Evolutionary conservation across 2,888 invertebrate species (phyloP), one percentile per base, ranked within the genome.

Genomic region (Ischnura elegans): DNA sequence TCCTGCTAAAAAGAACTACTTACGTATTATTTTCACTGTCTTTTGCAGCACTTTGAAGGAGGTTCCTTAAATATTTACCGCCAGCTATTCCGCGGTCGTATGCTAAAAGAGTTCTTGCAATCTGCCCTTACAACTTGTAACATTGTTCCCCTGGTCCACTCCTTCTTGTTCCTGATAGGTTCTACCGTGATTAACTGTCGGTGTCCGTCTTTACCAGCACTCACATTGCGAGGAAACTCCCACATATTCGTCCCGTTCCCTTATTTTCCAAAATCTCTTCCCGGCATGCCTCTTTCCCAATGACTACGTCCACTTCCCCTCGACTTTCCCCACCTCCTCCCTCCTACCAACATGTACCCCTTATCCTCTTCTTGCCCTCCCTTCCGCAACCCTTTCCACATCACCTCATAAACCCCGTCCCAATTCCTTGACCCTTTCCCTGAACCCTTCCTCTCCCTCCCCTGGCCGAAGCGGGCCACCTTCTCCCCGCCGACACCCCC

Each of bases 381-480:
- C 61, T 29, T 76, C 16, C 36, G 29, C 76, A 8, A 76, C 76
- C 29, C 29, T 36, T 76, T 36, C 36, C 36, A 29, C 25, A 76
- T 76, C 76, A 36, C 76, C 76, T 76, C 76, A 76, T 76, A 76
- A 76, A 76, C 76, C 76, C 76, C 76, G 45, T 46, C 45, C 86
- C 86, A 86, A 43, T 86, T 86, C 86, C 86, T 86, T 86, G 45
- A 46, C 86, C 46, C 86, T 86, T 86, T 86, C 86, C 13, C 76
- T 36, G 13, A 21, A 4, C 42, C n/a, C 43, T 6, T 13, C 43
- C 42, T 10, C 85, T 10, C 36, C 36, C 76, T 10, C 10, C 76
- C 86, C 25, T 25, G n/a, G 45, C n/a, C 86, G 13, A 46, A 43
- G 45, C 25, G n/a, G 25, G 42, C 45, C 86, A 10, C 45, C 86